Evolutionary conservation across 2,888 invertebrate species (phyloP).

Genomic region (Pterostichus niger): DNA sequence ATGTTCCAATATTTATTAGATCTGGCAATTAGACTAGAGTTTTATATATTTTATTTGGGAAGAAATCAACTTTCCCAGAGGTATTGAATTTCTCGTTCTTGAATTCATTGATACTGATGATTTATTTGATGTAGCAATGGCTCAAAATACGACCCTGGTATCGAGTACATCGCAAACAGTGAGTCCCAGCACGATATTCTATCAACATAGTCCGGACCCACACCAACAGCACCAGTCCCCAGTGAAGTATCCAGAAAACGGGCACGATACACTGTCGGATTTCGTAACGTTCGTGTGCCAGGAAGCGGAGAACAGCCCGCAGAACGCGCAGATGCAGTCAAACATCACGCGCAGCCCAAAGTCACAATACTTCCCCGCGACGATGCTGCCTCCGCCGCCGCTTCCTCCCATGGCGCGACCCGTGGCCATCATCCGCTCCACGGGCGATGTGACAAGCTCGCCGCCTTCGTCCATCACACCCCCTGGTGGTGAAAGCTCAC

Average conservation of each 20-base stretch:
- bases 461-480: constrained; percentile 83
- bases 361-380: constrained; percentile 92
- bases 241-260: constrained; percentile 89
- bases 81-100: too few species aligned
- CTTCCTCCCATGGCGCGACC: constrained; percentile 97
- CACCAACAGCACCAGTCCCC: constrained; percentile 79
- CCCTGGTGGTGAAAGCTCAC: constrained; percentile 77
- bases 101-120: too few species aligned
- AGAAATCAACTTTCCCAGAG: too few species aligned
- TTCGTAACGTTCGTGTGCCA: constrained; percentile 98
- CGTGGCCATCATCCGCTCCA: constrained; percentile 96
- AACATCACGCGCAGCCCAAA: constrained; percentile 84
- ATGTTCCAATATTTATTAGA: too few species aligned
- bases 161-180: constrained; percentile 79
- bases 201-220: constrained; percentile 79
- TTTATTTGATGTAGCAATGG: constrained; percentile 74
- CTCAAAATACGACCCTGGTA: constrained; percentile 78
- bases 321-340: constrained; percentile 83
- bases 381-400: constrained; percentile 97
- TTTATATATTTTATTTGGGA: too few species aligned
- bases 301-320: constrained; percentile 90
- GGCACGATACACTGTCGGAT: constrained; percentile 95
- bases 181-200: constrained; percentile 80
- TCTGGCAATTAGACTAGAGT: too few species aligned
- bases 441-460: constrained; percentile 82